Evolutionary conservation across 2,888 invertebrate species (phyloP), one percentile per base, ranked within the genome.

Genomic region (Thera britannica): DNA sequence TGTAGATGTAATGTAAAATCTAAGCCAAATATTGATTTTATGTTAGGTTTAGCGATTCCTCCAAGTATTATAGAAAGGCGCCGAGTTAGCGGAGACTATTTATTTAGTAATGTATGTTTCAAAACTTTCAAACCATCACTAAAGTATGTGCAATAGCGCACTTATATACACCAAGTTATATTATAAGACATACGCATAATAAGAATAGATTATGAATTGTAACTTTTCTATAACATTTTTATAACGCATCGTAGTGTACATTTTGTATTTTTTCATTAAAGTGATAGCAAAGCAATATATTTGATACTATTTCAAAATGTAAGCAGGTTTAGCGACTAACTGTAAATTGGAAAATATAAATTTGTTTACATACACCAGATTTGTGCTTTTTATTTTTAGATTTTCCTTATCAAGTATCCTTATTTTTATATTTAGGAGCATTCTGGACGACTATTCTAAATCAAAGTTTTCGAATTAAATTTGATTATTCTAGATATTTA

Each of bases 21-120:
- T 93, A 93, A 93, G 93, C 93, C 93, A 93, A 93, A 93, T 92
- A 93, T 93, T 93, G 92, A 90, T 90, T 92, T 90, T 87, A 91
- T 88, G 84, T 89, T 91, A 90, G 86, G 83, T 84, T 87, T 90
- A 88, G 81, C 81, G 85, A 88, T 86, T 89, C 89, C 87, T 86
- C 85, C 85, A 91, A 93, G 93, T 93, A 92, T 93, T 93, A 93
- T 87, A 85, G 87, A 81, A 83, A 84, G 82, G 82, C 80, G 86
- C 81, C 81, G 82, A 66, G 83, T 81, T 77, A 79, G 89, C 86
- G 87, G 87, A 84, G 79, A 82, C 83, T 93, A 92, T 93, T 92
- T 92, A 92, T 92, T 92, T 88, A 87, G 80, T 80, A 80, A 80
- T 75, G 77, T 77, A 78, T 76, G 64, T 71, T 67, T 75, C 70